These are phyloP conservation scores for Amblyjoppa proteus DNA, from an alignment of 2,888 invertebrate species.

Conservation along the genomic window DNA sequence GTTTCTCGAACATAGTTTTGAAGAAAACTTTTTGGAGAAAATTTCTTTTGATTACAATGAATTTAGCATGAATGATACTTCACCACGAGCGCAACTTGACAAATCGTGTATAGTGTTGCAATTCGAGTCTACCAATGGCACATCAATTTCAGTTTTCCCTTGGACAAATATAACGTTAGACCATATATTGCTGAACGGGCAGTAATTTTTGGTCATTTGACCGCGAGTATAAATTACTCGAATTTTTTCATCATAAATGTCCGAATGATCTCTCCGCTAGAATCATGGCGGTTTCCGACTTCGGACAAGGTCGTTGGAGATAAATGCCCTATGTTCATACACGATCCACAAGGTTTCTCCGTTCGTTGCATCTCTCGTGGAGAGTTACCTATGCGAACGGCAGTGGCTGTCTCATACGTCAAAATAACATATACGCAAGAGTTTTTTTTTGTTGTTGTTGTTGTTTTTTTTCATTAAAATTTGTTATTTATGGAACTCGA, in stretches of 20 bases:
- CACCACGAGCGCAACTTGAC: background rate
- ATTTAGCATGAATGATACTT: background rate
- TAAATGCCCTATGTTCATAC: background rate
- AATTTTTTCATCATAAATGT: background rate
- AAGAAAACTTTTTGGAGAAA: background rate
- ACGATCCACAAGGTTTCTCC: background rate
- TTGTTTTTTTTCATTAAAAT: background rate
- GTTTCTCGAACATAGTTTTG: background rate
- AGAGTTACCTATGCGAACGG: background rate
- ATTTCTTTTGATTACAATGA: background rate
- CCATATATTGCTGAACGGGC: background rate
- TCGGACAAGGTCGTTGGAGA: background rate
- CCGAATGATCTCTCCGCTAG: slow-evolving; percentile 11
- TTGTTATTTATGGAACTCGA: slow-evolving; percentile 64
- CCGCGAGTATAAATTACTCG: background rate
- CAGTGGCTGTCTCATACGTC: background rate
- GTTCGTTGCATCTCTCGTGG: background rate
- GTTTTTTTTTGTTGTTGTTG: background rate
- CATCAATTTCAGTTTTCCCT: background rate
- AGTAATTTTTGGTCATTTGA: background rate
- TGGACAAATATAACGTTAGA: background rate
- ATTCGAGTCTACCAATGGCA: background rate
- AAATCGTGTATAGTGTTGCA: background rate
- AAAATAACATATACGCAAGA: background rate
- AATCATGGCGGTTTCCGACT: slow-evolving; percentile 50